These are phyloP conservation scores for Macrobrachium nipponense DNA, from an alignment of 1,140 invertebrate species.

Conservation along the genomic window DNA sequence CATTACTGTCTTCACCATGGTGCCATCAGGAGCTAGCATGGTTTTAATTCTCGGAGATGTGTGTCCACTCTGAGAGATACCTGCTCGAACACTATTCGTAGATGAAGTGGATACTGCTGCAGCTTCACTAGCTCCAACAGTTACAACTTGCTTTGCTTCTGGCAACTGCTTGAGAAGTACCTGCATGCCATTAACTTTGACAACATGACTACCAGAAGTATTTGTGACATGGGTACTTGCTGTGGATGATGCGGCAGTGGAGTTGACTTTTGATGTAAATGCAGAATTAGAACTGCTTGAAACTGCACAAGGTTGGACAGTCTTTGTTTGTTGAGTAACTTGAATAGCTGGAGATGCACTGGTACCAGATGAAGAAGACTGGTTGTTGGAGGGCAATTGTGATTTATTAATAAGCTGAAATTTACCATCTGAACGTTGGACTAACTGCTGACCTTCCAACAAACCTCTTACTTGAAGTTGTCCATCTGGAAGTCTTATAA, in stretches of 20 bases:
- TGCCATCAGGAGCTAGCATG: slow-evolving; percentile 50
- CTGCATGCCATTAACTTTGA: slow-evolving; percentile 63
- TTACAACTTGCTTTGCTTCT: slow-evolving; percentile 50
- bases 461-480: slow-evolving; percentile 92
- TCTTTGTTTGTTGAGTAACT: slow-evolving; percentile 62
- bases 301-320: slow-evolving; percentile 35
- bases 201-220: slow-evolving; percentile 57
- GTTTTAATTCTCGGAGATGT: slow-evolving; percentile 49
- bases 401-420: slow-evolving; percentile 82
- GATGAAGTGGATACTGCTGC: slow-evolving; percentile 7
- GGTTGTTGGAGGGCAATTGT: slow-evolving; percentile 55
- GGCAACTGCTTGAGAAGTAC: slow-evolving; percentile 41
- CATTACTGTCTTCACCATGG: slow-evolving; percentile 55
- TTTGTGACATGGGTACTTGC: slow-evolving; percentile 11
- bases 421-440: slow-evolving; percentile 93
- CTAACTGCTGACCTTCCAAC: slow-evolving; percentile 86
- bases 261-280: slow-evolving; percentile 34
- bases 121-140: slow-evolving; percentile 51
- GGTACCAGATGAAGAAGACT: slow-evolving; percentile 65
- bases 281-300: background rate
- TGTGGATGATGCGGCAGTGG: background rate
- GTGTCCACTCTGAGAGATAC: slow-evolving; percentile 14
- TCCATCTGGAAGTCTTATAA: slow-evolving; percentile 88
- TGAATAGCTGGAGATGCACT: slow-evolving; percentile 42
- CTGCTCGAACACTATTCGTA: background rate